These are phyloP conservation scores for Gisinianus flammeolus DNA, from an alignment of 2,888 invertebrate species.

Conservation along the genomic window DNA sequence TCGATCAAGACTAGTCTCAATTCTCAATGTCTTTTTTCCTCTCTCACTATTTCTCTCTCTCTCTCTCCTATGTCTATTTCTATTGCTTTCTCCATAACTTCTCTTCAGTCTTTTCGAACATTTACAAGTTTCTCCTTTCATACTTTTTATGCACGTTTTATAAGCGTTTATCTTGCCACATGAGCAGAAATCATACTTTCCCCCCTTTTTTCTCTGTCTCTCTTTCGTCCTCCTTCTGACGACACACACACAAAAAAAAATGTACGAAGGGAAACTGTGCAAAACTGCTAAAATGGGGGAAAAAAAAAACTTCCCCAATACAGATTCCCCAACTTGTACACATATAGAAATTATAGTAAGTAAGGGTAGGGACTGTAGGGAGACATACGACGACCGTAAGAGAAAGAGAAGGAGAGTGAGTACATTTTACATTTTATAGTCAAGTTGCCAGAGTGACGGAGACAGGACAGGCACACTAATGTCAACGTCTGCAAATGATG, in stretches of 20 bases:
- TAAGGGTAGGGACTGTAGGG: too few species aligned
- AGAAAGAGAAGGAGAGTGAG: neutral
- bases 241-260: neutral
- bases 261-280: neutral
- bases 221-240: neutral
- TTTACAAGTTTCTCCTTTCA: neutral
- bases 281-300: neutral
- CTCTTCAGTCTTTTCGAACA: neutral
- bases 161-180: constrained; percentile 27
- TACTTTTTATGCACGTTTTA: constrained; percentile 33
- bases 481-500: constrained; percentile 35
- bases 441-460: constrained; percentile 11
- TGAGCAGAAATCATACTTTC: constrained; percentile 20
- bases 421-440: neutral
- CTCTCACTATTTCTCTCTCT: neutral
- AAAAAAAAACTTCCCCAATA: too few species aligned
- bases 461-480: constrained; percentile 29
- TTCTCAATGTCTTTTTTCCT: neutral
- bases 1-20: neutral
- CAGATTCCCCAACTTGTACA: too few species aligned
- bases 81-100: neutral
- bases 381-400: neutral
- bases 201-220: neutral
- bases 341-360: too few species aligned
- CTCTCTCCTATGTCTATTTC: neutral